Base-by-base conservation (phyloP, 2,888 invertebrate species). In the Dendrolimus houi region DNA sequence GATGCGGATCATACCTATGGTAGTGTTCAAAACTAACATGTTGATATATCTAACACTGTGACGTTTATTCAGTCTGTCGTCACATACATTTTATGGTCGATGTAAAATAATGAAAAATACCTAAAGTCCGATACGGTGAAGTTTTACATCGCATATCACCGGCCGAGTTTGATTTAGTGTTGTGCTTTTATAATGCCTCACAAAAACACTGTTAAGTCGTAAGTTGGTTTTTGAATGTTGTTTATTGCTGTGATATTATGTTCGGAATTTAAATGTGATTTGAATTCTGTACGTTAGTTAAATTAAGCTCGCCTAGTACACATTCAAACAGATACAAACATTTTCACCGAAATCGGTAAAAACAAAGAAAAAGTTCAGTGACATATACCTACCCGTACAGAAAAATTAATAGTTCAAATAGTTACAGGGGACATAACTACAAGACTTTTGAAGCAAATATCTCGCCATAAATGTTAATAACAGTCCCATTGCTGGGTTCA, bases 81-180 rank as follows among this genome's bases (percentile, higher is more conserved):
- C 87, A 81, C 85, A 81, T 83, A 78, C 75, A 47, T 79, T 87
- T 88, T 87, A 87, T 75, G 81, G 73, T 72, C 73, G 83, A 85
- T 82, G 86, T 85, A 81, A 84, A 87, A 85, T 84, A 85, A 87
- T 87, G 84, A 85, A 87, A 85, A 86, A 85, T 83, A 82, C 83
- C 83, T 47, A 47, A 73, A 62, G 65, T 56, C 59, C 60, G 61
- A 70, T 74, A 74, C 67, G 71, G 65, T 67, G 64, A 66, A 72
- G 74, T 79, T 60, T 64, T 67, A 83, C 81, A 81, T 76, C 79
- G 66, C 65, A 61, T 66, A 9, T 6, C 47, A 47, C 47, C 47
- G 47, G 47, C 47, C 10, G 60, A 65, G 67, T 82, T 81, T 87
- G 87, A 87, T 88, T 88, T 88, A 88, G 75, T 67, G 71, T 67